Evolutionary conservation across 1,140 invertebrate genomes (phyloP).

Genomic region (Aradophagus sp.): DNA sequence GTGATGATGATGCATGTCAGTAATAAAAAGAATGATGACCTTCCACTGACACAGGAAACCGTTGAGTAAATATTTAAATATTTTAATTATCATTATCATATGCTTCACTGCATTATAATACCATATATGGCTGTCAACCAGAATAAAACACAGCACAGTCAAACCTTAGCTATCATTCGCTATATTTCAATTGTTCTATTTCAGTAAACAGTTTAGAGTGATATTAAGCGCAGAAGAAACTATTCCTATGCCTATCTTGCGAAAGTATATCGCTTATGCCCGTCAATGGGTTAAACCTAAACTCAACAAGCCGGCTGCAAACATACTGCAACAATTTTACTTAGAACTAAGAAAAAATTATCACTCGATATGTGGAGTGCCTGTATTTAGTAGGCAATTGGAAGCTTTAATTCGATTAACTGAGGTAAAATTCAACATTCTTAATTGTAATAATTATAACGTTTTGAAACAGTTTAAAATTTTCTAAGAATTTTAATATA

Average conservation of each 20-base stretch:
- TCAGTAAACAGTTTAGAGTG: constrained; percentile 79
- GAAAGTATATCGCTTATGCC: constrained; percentile 95
- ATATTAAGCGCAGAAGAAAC: constrained; percentile 79
- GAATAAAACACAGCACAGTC: no score
- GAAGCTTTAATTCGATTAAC: constrained; percentile 92
- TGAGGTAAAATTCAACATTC: constrained; percentile 77
- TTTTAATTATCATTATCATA: no score
- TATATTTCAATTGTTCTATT: constrained; percentile 46
- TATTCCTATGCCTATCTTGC: constrained; percentile 84
- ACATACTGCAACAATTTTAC: constrained; percentile 87
- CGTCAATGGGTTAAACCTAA: constrained; percentile 90
- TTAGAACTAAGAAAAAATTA: constrained; percentile 83
- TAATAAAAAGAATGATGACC: constrained; percentile 20
- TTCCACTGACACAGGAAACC: constrained; percentile 20
- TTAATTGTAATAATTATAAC: no score
- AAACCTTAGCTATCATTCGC: neutral
- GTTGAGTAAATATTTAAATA: constrained; percentile 16
- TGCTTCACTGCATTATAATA: neutral
- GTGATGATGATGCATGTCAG: constrained; percentile 84
- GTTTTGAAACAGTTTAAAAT: no score
- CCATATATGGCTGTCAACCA: no score
- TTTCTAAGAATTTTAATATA: no score
- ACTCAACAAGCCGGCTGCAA: constrained; percentile 82
- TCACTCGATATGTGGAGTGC: constrained; percentile 76
- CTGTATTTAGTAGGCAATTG: constrained; percentile 88